Conservation (phyloP, 2,113 vertebrate species). For the Nannobrachium achirus region DNA sequence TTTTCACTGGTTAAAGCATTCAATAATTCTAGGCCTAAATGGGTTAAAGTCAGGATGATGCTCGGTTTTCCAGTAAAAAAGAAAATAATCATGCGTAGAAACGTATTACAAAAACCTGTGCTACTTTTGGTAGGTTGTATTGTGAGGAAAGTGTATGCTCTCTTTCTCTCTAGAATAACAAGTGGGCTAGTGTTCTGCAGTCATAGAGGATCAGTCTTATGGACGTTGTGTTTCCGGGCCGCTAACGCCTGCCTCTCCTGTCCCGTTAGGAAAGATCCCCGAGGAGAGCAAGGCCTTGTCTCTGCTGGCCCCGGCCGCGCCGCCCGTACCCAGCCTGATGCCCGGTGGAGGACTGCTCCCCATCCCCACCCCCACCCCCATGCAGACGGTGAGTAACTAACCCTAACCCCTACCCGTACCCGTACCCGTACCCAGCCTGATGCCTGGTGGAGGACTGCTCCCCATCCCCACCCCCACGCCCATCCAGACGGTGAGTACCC, state of each 20-base stretch:
- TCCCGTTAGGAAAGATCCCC: conserved; percentile 94
- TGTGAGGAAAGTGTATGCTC: conserved; percentile 65
- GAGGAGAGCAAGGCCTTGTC: conserved; percentile 98
- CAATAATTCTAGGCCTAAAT: too few relatives aligned
- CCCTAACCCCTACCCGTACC: conserved; percentile 4
- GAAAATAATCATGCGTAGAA: conserved; percentile 37
- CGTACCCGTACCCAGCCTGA: conserved; percentile 86
- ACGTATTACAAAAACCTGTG: too few relatives aligned
- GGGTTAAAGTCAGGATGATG: conserved; percentile 66
- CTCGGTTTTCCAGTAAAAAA: conserved; percentile 62
- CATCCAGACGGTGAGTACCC: conserved; percentile 79
- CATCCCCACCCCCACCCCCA: conserved; percentile 86
- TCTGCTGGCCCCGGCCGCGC: conserved; percentile 89
- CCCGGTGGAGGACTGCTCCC: conserved; percentile 93
- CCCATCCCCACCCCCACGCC: conserved; percentile 89
- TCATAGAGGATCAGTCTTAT: conserved; percentile 67
- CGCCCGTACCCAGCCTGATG: conserved; percentile 87
- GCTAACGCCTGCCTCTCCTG: conserved; percentile 80
- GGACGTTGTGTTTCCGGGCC: conserved; percentile 56
- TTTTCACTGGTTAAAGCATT: too few relatives aligned
- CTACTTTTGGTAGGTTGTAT: conserved; percentile 56
- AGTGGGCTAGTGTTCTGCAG: conserved; percentile 74
- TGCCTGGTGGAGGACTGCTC: conserved; percentile 92
- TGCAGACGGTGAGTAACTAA: conserved; percentile 78
- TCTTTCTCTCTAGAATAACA: conserved; percentile 74